A percentile compares a stretch with the other conserved stretches of the same genome.
Evolutionary conservation across 2,113 vertebrate genomes (phyloP).

Genomic region (Nannospalax galili): DNA sequence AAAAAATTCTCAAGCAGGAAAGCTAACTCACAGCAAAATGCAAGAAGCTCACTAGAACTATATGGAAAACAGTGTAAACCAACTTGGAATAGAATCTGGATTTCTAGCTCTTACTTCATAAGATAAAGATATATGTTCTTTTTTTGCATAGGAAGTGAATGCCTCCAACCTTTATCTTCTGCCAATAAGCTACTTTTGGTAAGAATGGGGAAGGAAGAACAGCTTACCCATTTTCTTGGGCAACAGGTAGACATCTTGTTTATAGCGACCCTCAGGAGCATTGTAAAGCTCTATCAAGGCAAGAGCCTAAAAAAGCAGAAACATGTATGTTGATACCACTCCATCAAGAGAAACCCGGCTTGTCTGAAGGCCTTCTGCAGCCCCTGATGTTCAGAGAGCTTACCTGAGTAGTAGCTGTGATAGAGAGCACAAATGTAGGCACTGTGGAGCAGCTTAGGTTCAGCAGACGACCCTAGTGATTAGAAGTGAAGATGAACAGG

Average conservation of each 20-base stretch:
- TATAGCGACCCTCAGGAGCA: constrained; percentile 96
- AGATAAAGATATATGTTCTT: neutral
- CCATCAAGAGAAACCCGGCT: neutral
- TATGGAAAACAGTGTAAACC: neutral
- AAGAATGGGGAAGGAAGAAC: neutral
- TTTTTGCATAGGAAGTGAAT: neutral
- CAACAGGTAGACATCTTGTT: constrained; percentile 96
- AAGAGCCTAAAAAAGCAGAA: constrained; percentile 88
- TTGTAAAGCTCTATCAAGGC: constrained; percentile 98
- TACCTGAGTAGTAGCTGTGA: constrained; percentile 97
- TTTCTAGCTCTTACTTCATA: constrained; percentile 24
- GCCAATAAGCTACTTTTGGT: neutral
- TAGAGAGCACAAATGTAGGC: constrained; percentile 97
- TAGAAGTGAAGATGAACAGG: neutral
- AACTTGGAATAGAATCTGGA: neutral
- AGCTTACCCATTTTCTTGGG: constrained; percentile 98
- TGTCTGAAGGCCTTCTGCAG: neutral
- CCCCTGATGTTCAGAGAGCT: constrained; percentile 38
- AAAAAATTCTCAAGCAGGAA: constrained; percentile 23
- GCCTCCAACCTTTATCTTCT: neutral
- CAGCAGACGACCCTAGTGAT: constrained; percentile 90
- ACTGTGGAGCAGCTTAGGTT: constrained; percentile 99
- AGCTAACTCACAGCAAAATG: constrained; percentile 45
- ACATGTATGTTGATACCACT: neutral
- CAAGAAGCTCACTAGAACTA: neutral